Base-by-base conservation (phyloP, 2,113 vertebrate species). In the Eptatretus burgeri region DNA sequence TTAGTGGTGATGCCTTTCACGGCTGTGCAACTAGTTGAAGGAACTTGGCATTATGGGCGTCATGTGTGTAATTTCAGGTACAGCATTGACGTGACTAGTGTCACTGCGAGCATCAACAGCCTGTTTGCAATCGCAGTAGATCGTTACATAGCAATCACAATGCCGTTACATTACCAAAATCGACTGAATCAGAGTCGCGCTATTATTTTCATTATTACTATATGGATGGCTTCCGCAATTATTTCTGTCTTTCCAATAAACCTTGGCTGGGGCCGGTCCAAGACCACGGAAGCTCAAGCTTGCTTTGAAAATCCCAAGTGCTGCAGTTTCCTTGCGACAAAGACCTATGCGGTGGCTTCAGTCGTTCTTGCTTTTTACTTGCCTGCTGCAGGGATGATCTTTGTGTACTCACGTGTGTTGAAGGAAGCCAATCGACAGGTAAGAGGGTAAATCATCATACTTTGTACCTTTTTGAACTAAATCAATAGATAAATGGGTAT, bases 1-100 rank as follows among this genome's bases (percentile, higher is more conserved):
- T 76, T 95, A 64, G 75, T 78, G 0, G 91, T 98, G 68, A 76
- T 98, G 63, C 91, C 91, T 1, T 93, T 95, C 0, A 85, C 85
- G 0, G 89, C 83, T 63, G 77, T 80, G 67, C 73, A 82, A 71
- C 82, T 86, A n/a, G n/a, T n/a, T n/a, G n/a, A n/a, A n/a, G n/a
- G n/a, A 16, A 74, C 76, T 2, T 98, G 91, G 91, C 74, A 81
- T 52, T 93, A 83, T 70, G 89, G 91, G 62, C 82, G 82, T n/a
- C 83, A 87, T 69, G 81, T 95, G 68, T 98, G 91, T 65, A 88
- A 95, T 72, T 81, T 94, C 68, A 95, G 91, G 91, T 93, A 83
- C 51, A 89, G 88, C 1, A 70, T 87, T 74, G 91, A 98, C 10
- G 87, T 98, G 16, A 78, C 94, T 27, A 95, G 91, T 20, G 89